Evolutionary conservation across 92 coral and sea anemone species (phyloP).

Genomic region (Actinernus sp.): DNA sequence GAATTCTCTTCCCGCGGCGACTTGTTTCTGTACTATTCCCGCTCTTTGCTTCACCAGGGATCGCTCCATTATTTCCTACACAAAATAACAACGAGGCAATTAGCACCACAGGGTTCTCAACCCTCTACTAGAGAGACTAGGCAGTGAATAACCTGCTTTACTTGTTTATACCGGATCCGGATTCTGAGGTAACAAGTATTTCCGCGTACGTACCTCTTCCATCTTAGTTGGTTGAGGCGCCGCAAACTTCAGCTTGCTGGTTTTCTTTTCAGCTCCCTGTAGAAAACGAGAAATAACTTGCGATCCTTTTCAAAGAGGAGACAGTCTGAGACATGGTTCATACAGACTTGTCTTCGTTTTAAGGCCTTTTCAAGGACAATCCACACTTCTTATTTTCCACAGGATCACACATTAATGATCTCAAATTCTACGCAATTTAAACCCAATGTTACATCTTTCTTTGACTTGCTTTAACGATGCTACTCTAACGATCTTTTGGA

Average conservation of each 20-base stretch:
- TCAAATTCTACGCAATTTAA: too few species aligned
- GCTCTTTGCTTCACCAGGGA: conserved; percentile 91
- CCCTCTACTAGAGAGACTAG: background rate
- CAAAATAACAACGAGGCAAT: background rate
- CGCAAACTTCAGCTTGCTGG: conserved; percentile 69
- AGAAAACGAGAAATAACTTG: background rate
- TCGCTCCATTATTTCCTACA: conserved; percentile 94
- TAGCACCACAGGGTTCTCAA: background rate
- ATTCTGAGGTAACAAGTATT: too few species aligned
- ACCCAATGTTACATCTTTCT: too few species aligned
- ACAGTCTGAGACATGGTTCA: too few species aligned
- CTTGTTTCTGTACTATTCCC: conserved; percentile 96
- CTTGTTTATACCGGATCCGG: too few species aligned
- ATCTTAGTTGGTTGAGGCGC: conserved; percentile 87
- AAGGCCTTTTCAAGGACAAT: too few species aligned
- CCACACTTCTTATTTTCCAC: too few species aligned
- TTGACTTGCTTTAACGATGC: too few species aligned
- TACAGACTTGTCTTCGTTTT: too few species aligned
- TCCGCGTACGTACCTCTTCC: conserved; percentile 89
- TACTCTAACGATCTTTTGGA: too few species aligned
- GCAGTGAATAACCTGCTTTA: background rate
- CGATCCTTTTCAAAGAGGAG: too few species aligned
- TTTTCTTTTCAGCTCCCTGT: conserved; percentile 65
- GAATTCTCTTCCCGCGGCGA: conserved; percentile 97
- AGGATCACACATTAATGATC: too few species aligned